These are phyloP conservation scores for Netelia melanura DNA, from an alignment of 2,888 invertebrate genomes.

Conservation along the genomic window DNA sequence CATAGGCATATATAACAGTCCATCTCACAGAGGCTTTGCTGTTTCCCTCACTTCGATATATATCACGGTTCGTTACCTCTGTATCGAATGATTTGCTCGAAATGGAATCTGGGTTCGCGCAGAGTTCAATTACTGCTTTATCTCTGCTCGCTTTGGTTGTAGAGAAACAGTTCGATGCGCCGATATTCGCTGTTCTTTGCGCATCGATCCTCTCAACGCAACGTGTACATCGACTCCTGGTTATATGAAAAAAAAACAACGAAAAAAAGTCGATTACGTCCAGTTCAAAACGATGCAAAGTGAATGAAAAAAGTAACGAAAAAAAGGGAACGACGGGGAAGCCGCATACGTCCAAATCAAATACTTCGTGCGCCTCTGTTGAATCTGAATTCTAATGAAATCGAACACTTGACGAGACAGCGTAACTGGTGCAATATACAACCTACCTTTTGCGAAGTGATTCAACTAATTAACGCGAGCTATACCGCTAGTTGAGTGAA, in stretches of 20 bases:
- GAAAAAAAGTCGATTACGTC: slow-evolving; percentile 36
- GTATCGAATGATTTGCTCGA: slow-evolving; percentile 59
- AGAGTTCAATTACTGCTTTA: slow-evolving; percentile 48
- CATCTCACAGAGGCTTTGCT: slow-evolving; percentile 44
- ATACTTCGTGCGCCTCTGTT: slow-evolving; percentile 22
- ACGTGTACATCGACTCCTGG: slow-evolving; percentile 21
- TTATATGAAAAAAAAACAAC: slow-evolving; percentile 28
- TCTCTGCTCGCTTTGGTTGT: slow-evolving; percentile 19
- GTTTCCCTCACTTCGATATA: slow-evolving; percentile 39
- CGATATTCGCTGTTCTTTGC: slow-evolving; percentile 37
- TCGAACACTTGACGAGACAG: slow-evolving; percentile 23
- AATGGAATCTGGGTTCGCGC: slow-evolving; percentile 58
- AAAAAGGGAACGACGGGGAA: slow-evolving; percentile 4
- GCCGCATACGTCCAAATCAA: slow-evolving; percentile 19
- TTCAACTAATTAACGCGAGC: slow-evolving; percentile 20
- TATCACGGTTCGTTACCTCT: slow-evolving; percentile 58
- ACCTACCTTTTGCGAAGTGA: slow-evolving; percentile 1
- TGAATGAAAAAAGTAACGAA: not conserved
- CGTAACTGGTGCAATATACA: not conserved
- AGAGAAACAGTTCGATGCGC: slow-evolving; percentile 8
- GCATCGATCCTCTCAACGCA: slow-evolving; percentile 53
- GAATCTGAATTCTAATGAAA: slow-evolving; percentile 60
- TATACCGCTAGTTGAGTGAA: slow-evolving; percentile 21
- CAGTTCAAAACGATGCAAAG: slow-evolving; percentile 29
- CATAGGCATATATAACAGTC: slow-evolving; percentile 14